Evolutionary conservation across 2,888 invertebrate genomes (phyloP).

Genomic region (Ditylenchus weischeri): DNA sequence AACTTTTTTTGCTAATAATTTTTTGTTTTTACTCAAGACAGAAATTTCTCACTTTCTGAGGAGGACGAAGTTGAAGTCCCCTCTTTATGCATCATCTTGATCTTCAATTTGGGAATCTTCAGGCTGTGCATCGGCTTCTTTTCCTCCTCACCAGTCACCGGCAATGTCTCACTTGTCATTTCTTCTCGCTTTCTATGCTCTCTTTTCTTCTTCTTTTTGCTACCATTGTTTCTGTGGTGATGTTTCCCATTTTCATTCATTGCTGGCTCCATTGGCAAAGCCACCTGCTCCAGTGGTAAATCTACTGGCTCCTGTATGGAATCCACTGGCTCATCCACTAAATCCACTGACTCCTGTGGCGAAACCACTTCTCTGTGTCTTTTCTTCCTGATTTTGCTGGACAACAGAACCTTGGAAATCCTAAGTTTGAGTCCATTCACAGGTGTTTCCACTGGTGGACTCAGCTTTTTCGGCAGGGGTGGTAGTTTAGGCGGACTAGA

Average conservation of each 20-base stretch:
- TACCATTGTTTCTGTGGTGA: not conserved
- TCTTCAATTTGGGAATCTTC: constrained; percentile 1
- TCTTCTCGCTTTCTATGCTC: constrained; percentile 14
- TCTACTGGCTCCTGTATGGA: too few relatives aligned
- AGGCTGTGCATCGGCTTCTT: not conserved
- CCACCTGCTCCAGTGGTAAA: too few relatives aligned
- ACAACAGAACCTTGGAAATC: not conserved
- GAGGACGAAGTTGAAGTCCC: too few relatives aligned
- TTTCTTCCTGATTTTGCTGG: not conserved
- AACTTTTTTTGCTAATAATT: too few relatives aligned
- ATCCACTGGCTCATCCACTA: not conserved
- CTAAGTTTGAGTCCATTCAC: not conserved
- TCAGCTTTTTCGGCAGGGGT: not conserved
- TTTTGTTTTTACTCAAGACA: not conserved
- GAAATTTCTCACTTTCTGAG: too few relatives aligned
- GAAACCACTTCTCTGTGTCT: too few relatives aligned
- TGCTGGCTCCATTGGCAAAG: too few relatives aligned
- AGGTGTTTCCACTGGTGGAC: not conserved
- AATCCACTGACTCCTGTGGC: not conserved
- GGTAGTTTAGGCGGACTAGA: not conserved
- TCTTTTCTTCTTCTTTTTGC: constrained; percentile 25
- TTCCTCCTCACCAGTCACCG: not conserved
- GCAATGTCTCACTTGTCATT: not conserved
- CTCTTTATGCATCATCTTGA: not conserved
- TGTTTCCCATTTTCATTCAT: not conserved